These are phyloP conservation scores for Micronycteris hirsuta DNA, from an alignment of 2,113 vertebrate genomes.

Conservation along the genomic window DNA sequence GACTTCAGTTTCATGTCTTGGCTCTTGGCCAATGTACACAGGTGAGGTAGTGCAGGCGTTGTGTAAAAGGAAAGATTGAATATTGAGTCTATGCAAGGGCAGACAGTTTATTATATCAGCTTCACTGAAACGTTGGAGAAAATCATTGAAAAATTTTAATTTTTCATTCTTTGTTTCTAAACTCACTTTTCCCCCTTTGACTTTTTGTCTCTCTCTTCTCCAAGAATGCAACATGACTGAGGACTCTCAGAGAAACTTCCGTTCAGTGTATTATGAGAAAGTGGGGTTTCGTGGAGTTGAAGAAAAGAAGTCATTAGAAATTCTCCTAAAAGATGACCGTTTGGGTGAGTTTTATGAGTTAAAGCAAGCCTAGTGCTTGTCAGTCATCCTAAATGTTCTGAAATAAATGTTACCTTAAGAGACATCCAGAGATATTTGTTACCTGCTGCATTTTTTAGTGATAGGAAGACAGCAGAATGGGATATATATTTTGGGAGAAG, in stretches of 20 bases:
- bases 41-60: neutral
- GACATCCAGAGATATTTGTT: neutral
- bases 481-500: neutral
- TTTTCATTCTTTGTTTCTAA: slow-evolving; percentile 4
- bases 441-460: neutral
- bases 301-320: slow-evolving; percentile 97
- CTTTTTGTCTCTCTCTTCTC: neutral
- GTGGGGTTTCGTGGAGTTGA: slow-evolving; percentile 98
- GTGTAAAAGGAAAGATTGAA: neutral
- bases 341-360: slow-evolving; percentile 83
- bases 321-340: slow-evolving; percentile 94
- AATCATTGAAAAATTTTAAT: neutral
- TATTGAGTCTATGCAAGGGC: neutral
- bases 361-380: neutral
- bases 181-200: neutral
- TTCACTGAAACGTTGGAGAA: neutral
- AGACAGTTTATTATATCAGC: neutral
- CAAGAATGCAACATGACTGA: slow-evolving; percentile 87
- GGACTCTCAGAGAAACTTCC: slow-evolving; percentile 97
- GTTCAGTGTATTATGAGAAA: slow-evolving; percentile 97
- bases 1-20: neutral
- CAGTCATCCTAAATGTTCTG: neutral
- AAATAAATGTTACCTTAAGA: neutral
- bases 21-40: neutral
- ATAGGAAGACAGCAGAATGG: neutral